Conservation (phyloP, 2,113 vertebrate species). For the Platysteira castanea region DNA sequence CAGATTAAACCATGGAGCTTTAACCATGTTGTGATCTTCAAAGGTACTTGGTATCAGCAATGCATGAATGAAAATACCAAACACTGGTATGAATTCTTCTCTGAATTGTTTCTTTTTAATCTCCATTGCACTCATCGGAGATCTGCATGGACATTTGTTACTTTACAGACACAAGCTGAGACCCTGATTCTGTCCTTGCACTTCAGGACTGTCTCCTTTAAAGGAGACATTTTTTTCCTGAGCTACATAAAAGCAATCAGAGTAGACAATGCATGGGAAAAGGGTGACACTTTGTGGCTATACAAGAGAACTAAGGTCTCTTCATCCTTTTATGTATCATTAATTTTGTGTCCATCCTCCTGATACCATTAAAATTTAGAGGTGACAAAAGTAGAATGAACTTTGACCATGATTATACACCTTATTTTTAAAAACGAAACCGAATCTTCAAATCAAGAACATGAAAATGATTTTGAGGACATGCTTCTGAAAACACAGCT, state of each 20-base stretch:
- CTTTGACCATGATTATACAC: background rate
- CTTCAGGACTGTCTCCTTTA: background rate
- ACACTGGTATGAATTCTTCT: background rate
- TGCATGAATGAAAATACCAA: background rate
- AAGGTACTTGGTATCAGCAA: background rate
- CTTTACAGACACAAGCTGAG: background rate
- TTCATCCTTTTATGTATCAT: background rate
- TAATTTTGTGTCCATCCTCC: background rate
- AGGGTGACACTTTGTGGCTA: slow-evolving; percentile 64
- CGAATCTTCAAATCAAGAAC: background rate
- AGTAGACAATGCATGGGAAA: slow-evolving; percentile 18
- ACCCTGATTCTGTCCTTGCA: background rate
- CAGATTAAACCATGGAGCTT: background rate
- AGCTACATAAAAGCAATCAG: slow-evolving; percentile 3
- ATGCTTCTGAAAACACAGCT: background rate
- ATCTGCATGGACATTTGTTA: background rate
- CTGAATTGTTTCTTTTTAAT: background rate
- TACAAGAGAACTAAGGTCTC: slow-evolving; percentile 9
- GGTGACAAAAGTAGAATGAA: background rate
- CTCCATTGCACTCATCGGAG: background rate
- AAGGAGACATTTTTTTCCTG: background rate
- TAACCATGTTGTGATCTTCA: background rate
- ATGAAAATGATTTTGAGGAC: background rate
- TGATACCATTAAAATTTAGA: background rate
- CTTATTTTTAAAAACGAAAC: background rate